Evolutionary conservation across 2,113 vertebrate species (phyloP).

Genomic region (Pimephales promelas): DNA sequence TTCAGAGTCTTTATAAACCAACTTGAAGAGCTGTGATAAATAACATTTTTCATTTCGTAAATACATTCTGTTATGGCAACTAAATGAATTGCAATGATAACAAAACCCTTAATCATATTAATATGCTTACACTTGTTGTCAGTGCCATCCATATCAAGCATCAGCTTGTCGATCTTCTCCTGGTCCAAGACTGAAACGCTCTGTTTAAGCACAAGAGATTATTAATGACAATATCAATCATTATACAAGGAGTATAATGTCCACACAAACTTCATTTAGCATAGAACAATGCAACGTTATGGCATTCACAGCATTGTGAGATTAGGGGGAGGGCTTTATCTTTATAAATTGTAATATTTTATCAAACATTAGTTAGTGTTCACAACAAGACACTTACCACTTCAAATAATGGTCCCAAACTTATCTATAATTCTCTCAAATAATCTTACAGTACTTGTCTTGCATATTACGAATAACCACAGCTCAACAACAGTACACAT

Average conservation of each 20-base stretch:
- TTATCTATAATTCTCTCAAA: neutral
- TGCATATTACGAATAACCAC: neutral
- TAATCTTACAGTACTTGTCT: neutral
- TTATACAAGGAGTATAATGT: neutral
- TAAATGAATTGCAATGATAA: neutral
- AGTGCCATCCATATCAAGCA: constrained; percentile 98
- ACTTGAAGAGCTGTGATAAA: constrained; percentile 1
- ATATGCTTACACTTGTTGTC: constrained; percentile 94
- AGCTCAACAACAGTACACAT: constrained; percentile 37
- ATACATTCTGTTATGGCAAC: neutral
- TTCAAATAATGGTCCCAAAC: neutral
- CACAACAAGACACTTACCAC: constrained; percentile 36
- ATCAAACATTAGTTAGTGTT: constrained; percentile 3
- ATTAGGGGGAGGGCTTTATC: constrained; percentile 14
- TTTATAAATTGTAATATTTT: neutral
- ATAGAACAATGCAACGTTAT: constrained; percentile 47
- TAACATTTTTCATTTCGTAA: neutral
- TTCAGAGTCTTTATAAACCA: constrained; percentile 1
- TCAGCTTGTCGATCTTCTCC: constrained; percentile 93
- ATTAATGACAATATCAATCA: neutral
- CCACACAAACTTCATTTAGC: constrained; percentile 50
- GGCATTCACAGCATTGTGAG: constrained; percentile 47
- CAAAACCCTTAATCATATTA: neutral
- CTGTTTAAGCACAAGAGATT: constrained; percentile 68
- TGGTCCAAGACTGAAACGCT: constrained; percentile 87